These are phyloP conservation scores for Ectemnius lituratus DNA, from an alignment of 2,888 invertebrate genomes.

Conservation along the genomic window DNA sequence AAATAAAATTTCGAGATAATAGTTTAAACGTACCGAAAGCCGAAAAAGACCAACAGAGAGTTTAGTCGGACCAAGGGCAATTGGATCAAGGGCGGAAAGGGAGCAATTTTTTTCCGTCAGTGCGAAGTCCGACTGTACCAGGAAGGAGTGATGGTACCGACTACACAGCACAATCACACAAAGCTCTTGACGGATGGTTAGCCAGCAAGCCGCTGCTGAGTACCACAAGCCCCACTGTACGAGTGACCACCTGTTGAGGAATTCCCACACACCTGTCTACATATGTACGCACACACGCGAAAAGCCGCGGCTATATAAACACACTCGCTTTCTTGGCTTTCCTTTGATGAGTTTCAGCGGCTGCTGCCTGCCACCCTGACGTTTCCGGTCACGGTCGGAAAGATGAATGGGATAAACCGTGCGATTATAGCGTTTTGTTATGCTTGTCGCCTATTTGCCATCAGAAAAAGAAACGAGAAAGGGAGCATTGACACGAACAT, in stretches of 20 bases:
- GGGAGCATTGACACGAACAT: no score
- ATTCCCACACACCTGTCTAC: constrained; percentile 74
- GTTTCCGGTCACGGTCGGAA: no score
- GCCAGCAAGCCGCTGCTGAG: constrained; percentile 68
- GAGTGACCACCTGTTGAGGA: constrained; percentile 77
- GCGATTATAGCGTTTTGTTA: no score
- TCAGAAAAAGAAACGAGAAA: no score
- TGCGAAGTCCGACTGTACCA: constrained; percentile 59
- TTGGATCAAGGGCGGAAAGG: constrained; percentile 46
- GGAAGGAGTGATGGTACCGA: constrained; percentile 48
- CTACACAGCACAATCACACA: constrained; percentile 66
- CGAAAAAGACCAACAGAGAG: no score
- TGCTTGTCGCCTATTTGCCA: no score
- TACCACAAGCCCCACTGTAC: constrained; percentile 66
- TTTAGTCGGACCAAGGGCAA: no score
- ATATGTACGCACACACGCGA: constrained; percentile 54
- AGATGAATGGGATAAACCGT: no score
- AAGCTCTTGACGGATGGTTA: constrained; percentile 77
- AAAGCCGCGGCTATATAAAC: constrained; percentile 29
- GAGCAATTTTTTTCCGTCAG: constrained; percentile 59
- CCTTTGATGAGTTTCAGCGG: no score
- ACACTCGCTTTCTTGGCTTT: no score
- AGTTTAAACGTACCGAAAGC: no score
- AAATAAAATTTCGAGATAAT: constrained; percentile 19
- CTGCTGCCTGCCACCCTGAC: no score